These are phyloP conservation scores for Nannospalax galili DNA, from an alignment of 2,113 vertebrate genomes.

Conservation along the genomic window DNA sequence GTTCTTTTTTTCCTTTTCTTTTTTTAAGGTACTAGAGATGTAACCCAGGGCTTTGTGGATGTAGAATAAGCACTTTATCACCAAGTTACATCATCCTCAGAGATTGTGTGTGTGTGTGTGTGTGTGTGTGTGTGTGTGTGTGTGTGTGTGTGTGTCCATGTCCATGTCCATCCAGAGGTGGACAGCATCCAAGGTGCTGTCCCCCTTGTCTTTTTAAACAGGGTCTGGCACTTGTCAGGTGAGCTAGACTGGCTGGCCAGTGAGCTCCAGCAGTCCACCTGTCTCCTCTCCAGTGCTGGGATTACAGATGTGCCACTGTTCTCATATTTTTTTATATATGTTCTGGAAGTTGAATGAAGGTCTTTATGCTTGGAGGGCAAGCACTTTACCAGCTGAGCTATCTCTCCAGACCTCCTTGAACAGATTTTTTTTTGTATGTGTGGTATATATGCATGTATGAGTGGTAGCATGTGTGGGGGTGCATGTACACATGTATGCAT, in stretches of 20 bases:
- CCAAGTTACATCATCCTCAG: not conserved
- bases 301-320: not conserved
- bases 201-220: not conserved
- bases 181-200: no score
- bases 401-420: not conserved
- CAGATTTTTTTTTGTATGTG: not conserved
- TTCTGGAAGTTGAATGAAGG: no score
- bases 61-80: not conserved
- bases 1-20: not conserved
- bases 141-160: not conserved
- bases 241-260: not conserved
- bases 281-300: not conserved
- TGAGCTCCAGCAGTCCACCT: not conserved
- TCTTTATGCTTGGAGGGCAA: not conserved
- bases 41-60: not conserved
- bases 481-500: not conserved
- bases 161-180: not conserved
- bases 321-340: not conserved
- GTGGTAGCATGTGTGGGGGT: not conserved
- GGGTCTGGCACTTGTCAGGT: no score
- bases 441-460: no score
- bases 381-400: not conserved
- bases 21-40: not conserved
- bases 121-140: no score
- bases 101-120: no score